Percentiles rank a stretch among this genome's conserved stretches.
These are phyloP conservation scores for Agonopterix arenella DNA, from an alignment of 2,888 invertebrate genomes.

Conservation along the genomic window DNA sequence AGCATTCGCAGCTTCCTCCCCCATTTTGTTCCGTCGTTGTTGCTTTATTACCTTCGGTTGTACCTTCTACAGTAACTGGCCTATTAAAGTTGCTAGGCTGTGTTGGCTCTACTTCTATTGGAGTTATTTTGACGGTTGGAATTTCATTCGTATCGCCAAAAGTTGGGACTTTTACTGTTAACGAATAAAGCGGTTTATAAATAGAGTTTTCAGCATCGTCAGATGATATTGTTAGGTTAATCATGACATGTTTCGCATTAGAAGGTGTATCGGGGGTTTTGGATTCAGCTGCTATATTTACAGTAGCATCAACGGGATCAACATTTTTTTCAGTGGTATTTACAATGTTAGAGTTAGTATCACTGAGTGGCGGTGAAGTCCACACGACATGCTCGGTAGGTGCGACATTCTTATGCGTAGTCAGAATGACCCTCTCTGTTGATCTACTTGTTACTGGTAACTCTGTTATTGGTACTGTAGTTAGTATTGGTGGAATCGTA, in stretches of 20 bases:
- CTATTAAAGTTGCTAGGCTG: slow-evolving; percentile 59
- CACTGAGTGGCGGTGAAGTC: slow-evolving; percentile 34
- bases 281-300: slow-evolving; percentile 40
- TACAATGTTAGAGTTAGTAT: slow-evolving; percentile 36
- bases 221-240: slow-evolving; percentile 89
- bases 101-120: slow-evolving; percentile 59
- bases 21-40: slow-evolving; percentile 37
- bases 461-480: slow-evolving; percentile 18
- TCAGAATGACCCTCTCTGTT: slow-evolving; percentile 21
- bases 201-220: slow-evolving; percentile 68
- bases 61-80: slow-evolving; percentile 54
- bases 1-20: slow-evolving; percentile 85
- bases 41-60: slow-evolving; percentile 32
- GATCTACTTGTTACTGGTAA: slow-evolving; percentile 24
- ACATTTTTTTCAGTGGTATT: slow-evolving; percentile 23
- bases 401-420: slow-evolving; percentile 33
- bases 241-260: slow-evolving; percentile 81
- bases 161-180: slow-evolving; percentile 88
- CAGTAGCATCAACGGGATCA: slow-evolving; percentile 26
- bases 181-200: slow-evolving; percentile 83
- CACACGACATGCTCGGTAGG: slow-evolving; percentile 42
- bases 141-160: slow-evolving; percentile 68
- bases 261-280: slow-evolving; percentile 43
- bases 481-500: slow-evolving; percentile 16
- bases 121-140: slow-evolving; percentile 75